Evolutionary conservation across 2,797 vertebrate species (phyloP), one percentile per base, ranked within the genome.

Genomic region (Tragopan temminckii): DNA sequence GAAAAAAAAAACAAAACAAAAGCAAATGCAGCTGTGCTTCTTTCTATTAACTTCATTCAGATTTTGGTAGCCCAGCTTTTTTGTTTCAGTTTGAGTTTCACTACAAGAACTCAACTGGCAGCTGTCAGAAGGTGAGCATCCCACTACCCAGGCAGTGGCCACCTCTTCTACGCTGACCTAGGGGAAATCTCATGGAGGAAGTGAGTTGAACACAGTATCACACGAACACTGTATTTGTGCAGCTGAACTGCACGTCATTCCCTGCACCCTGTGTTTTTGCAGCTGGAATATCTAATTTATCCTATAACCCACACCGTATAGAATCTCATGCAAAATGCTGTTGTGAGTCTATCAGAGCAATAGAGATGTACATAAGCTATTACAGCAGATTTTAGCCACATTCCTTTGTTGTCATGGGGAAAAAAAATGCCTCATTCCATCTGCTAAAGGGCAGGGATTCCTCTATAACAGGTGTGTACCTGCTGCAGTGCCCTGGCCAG

Each of bases 221-320:
- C 91, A 86, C 2, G 7, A 95, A 86, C 15, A 53, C 68, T 0
- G 2, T 96, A 90, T 95, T 96, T 96, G 94, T 79, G 83, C 94
- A 94, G 95, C 95, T 96, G 94, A 96, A 45, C 64, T 43, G 57
- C 48, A 81, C 88, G 72, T 70, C 78, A 50, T 69, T 45, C 83
- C 35, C 63, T 76, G 42, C 59, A 79, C n/a, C 8, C 36, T 72
- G 40, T 96, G 94, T 96, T 96, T 95, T 94, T 93, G 83, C 95
- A 96, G 93, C 94, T 96, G 96, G 83, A 84, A 87, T 87, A 31
- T 8, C 29, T 87, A 91, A 91, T 94, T 94, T 94, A 48, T 81
- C 83, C 95, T 45, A 77, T 84, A 91, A 90, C 38, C 67, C 64
- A 48, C 70, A 84, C 63, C 3, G 0, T 53, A 67, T 25, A 91